A percentile compares a stretch with the other conserved stretches of the same genome.
Conservation (phyloP, 1,140 invertebrate species). For the Antheraea pernyi region DNA sequence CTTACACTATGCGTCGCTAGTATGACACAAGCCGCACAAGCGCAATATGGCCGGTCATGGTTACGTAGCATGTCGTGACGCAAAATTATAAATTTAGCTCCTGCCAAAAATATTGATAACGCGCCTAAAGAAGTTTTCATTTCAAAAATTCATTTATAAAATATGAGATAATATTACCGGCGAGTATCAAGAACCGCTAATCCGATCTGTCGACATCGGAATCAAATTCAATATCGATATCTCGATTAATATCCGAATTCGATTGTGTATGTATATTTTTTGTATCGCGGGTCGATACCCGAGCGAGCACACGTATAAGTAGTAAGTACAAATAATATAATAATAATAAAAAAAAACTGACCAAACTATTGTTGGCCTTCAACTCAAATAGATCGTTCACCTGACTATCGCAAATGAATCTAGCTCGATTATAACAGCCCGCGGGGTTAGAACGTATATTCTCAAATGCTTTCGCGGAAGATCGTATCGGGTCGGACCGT, state of each 20-base stretch:
- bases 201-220: neutral
- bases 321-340: constrained; percentile 43
- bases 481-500: neutral
- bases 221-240: neutral
- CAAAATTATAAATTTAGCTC: too few species aligned
- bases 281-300: constrained; percentile 21
- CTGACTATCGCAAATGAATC: constrained; percentile 50
- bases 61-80: too few species aligned
- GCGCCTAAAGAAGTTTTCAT: too few species aligned
- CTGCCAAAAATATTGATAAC: too few species aligned
- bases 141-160: too few species aligned
- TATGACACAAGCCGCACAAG: too few species aligned
- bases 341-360: constrained; percentile 54
- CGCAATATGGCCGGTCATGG: too few species aligned
- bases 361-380: constrained; percentile 57
- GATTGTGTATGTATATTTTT: constrained; percentile 21
- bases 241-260: constrained; percentile 2
- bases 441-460: constrained; percentile 24
- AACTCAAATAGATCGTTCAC: constrained; percentile 58
- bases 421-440: constrained; percentile 42
- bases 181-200: neutral
- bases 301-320: constrained; percentile 26
- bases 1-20: too few species aligned
- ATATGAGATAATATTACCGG: too few species aligned
- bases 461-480: neutral